These are phyloP conservation scores for Rhabdomys dilectus DNA, from an alignment of 2,113 vertebrate genomes.

Conservation along the genomic window DNA sequence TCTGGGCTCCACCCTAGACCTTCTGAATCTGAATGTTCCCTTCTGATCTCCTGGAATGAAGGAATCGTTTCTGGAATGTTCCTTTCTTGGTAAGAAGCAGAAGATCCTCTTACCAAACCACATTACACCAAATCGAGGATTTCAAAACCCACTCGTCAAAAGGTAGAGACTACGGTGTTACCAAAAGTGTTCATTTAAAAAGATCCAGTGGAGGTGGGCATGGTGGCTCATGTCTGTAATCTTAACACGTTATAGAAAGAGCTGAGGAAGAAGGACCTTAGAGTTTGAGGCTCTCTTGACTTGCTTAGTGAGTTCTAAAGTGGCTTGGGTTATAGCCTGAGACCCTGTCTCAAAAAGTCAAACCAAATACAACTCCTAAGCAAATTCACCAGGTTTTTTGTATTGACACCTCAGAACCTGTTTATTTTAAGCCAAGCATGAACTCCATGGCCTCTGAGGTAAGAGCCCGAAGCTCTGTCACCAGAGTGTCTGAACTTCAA, in stretches of 20 bases:
- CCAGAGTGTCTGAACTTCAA: not conserved
- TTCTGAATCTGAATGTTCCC: not conserved
- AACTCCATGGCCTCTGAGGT: not conserved
- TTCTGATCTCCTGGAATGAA: not conserved
- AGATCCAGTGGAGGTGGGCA: not conserved
- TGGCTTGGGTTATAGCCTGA: not conserved
- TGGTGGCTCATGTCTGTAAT: not conserved
- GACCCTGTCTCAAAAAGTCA: not conserved
- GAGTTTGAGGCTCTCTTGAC: too few relatives aligned
- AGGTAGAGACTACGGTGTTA: constrained; percentile 4
- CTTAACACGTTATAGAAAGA: not conserved
- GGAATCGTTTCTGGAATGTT: not conserved
- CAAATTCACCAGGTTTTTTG: not conserved
- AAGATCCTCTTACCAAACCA: not conserved
- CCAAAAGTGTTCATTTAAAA: constrained; percentile 1
- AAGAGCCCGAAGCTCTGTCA: not conserved
- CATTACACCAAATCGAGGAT: not conserved
- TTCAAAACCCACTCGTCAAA: not conserved
- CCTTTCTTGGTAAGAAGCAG: not conserved
- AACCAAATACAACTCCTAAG: not conserved
- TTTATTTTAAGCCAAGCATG: not conserved
- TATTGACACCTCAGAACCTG: not conserved
- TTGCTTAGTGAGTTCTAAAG: not conserved
- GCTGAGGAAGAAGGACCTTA: too few relatives aligned
- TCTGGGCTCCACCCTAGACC: not conserved